Evolutionary conservation across 1,140 invertebrate genomes (phyloP).

Genomic region (Melipona quadrifasciata): DNA sequence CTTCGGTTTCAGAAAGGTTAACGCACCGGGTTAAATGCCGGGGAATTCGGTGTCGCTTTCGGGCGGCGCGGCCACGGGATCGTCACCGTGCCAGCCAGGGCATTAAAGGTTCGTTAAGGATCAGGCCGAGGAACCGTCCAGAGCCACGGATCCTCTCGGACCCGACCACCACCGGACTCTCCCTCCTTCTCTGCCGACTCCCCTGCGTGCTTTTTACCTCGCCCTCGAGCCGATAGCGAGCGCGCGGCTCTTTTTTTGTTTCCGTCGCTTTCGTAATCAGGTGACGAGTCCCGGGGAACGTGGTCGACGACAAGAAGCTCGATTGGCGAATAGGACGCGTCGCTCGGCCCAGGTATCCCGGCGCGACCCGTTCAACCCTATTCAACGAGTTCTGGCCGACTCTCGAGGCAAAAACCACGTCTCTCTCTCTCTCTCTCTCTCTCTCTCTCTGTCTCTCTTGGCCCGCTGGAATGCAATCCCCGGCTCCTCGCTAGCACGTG

Average conservation of each 20-base stretch:
- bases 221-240: not conserved
- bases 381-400: conserved; percentile 1
- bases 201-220: conserved; percentile 1
- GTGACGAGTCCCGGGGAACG: not conserved
- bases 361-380: not conserved
- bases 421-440: not conserved
- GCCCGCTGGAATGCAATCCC: conserved; percentile 56
- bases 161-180: too few relatives aligned
- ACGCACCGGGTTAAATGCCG: conserved; percentile 76
- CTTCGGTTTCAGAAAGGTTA: conserved; percentile 78
- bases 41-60: conserved; percentile 78
- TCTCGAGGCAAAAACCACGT: conserved; percentile 51
- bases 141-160: conserved; percentile 24
- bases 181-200: conserved; percentile 4
- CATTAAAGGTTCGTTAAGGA: conserved; percentile 66
- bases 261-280: conserved; percentile 28
- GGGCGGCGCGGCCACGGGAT: conserved; percentile 56
- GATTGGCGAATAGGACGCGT: conserved; percentile 31
- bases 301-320: conserved; percentile 13
- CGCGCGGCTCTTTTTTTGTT: conserved; percentile 1
- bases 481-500: conserved; percentile 36
- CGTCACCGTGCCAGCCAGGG: conserved; percentile 39
- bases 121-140: conserved; percentile 17
- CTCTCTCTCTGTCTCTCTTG: not conserved
- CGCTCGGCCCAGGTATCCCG: not conserved